Evolutionary conservation across 2,797 vertebrate species (phyloP).

Genomic region (Etheostoma nigrum): DNA sequence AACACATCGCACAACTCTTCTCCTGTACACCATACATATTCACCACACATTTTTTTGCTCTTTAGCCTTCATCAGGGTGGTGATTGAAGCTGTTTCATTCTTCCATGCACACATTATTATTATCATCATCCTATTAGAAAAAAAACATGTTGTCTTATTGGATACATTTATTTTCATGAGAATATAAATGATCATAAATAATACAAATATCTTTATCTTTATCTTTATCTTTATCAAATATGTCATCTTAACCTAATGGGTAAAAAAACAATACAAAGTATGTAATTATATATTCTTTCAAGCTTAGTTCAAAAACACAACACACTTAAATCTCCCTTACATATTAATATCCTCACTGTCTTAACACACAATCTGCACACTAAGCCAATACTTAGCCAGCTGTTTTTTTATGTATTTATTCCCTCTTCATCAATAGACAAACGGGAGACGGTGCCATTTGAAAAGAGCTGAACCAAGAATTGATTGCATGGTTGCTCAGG

Average conservation of each 20-base stretch:
- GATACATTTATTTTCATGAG: background rate
- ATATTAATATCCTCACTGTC: background rate
- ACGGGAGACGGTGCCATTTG: conserved; percentile 7
- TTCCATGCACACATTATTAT: background rate
- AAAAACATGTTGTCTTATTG: no score
- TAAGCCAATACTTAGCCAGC: background rate
- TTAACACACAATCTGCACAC: background rate
- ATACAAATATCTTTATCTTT: background rate
- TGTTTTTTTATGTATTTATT: background rate
- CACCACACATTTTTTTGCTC: no score
- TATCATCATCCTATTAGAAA: no score
- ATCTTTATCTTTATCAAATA: background rate
- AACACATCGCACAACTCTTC: background rate
- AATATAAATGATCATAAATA: background rate
- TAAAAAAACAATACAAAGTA: background rate
- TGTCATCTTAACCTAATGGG: background rate
- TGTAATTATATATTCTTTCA: background rate
- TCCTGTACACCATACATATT: no score
- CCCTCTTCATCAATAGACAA: background rate
- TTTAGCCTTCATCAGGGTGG: no score
- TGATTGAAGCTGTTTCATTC: background rate
- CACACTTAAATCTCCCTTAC: background rate
- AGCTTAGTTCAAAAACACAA: background rate
- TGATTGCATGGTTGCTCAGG: conserved; percentile 17
- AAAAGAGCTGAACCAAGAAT: conserved; percentile 2